Base-by-base conservation (phyloP, 2,888 invertebrate genomes). In the Cephus sareptanus region DNA sequence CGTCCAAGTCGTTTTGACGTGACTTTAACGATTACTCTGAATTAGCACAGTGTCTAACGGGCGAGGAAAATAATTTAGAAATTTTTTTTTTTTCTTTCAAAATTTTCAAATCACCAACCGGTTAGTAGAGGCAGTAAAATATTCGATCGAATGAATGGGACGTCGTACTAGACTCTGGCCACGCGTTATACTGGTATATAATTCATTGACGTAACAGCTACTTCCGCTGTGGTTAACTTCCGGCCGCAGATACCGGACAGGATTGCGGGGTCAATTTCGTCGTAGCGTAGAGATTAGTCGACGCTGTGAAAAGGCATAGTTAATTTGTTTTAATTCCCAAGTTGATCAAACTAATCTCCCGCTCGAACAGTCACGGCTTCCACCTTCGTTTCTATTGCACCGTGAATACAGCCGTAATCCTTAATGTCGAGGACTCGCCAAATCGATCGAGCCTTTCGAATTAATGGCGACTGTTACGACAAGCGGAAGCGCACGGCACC, bases 191-290 rank as follows among this genome's bases (percentile, higher is more conserved):
- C 56, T 56, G 69, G 78, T n/a, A 15, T 37, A 77, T 70, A 73
- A 69, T 77, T 69, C 37, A 78, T 40, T 77, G 80, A 80, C 79
- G 77, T 76, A 76, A 76, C 37, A 77, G 74, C 74, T 77, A 69
- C 75, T 75, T 79, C 79, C 75, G 79, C 75, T 56, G 70, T 37
- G 71, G 23, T 35, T 76, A 33, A 75, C 69, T 75, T 89, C 89
- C 88, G 85, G 83, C 79, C 82, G 75, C 80, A 80, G 82, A 85
- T 78, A 87, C 87, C 87, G 87, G 85, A 87, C 87, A 85, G 78
- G 83, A 85, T 83, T 84, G 85, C 84, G 85, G 82, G 84, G 83
- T 80, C 79, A 79, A 77, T 80, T 76, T 83, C 79, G 77, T 77
- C 76, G 56, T 23, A 23, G 6, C 9, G 9, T 0, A 23, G 56